phyloP scores from a whole-genome alignment of 2,888 invertebrate genomes.

The Cacoxenus indagator region DNA sequence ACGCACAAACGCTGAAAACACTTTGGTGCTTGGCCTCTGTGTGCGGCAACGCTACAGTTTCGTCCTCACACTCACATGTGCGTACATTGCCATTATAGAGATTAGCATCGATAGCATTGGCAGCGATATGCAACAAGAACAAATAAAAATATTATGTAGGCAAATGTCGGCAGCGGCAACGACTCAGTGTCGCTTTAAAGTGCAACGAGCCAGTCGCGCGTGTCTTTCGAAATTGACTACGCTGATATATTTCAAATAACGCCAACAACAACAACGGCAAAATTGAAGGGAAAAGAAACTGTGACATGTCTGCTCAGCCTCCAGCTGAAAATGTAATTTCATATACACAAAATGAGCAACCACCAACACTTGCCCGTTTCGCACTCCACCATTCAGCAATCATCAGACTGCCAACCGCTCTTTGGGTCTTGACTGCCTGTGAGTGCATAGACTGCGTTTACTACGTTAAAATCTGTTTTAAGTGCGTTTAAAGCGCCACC shows the following conservation, averaged over 20 bases:
- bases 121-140: neutral
- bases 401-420: neutral
- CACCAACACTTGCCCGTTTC: neutral
- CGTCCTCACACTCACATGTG: no score
- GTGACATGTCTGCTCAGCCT: constrained; percentile 23
- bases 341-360: constrained; percentile 46
- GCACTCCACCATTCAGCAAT: neutral
- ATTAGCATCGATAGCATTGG: neutral
- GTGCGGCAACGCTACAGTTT: no score
- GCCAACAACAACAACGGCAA: neutral
- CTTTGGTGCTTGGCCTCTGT: neutral
- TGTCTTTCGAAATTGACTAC: neutral
- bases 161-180: neutral
- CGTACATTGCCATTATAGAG: no score
- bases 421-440: neutral
- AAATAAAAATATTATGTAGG: neutral
- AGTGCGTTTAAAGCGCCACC: constrained; percentile 15
- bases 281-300: neutral
- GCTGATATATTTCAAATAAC: no score
- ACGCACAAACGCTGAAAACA: neutral
- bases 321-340: constrained; percentile 54
- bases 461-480: constrained; percentile 6
- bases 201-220: neutral
- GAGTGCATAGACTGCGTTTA: neutral
- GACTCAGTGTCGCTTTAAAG: neutral